Evolutionary conservation across 2,888 invertebrate species (phyloP), one percentile per base, ranked within the genome.

Genomic region (Volucella inanis): DNA sequence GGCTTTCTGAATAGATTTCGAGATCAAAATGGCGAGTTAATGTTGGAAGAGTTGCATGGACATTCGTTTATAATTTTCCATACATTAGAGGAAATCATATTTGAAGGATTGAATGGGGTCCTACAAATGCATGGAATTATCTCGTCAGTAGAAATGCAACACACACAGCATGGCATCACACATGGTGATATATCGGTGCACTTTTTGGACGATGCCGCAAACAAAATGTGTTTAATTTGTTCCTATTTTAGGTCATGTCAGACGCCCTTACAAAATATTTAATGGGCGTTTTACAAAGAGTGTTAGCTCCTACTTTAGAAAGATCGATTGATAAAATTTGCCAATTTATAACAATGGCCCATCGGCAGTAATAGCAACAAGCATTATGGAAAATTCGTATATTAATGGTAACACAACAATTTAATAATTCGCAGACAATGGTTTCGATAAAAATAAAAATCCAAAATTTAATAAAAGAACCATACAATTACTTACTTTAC

Each of bases 1-100:
- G n/a, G 8, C 9, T 18, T 88, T 2, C 80, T 90, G 22, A 82
- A 89, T 0, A 81, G 57, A 47, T 90, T 91, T 82, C 88, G 88
- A 0, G 4, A 11, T 18, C 4, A 49, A 18, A 22, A 43, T 55
- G 87, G 68, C 0, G 67, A 88, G n/a, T 72, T 91, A 0, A 86
- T 89, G 41, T 45, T 89, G 18, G 62, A 72, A 3, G 72, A 52
- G 2, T 71, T 91, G 45, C 88, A 90, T 65, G 50, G 57, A 0
- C 90, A 91, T 86, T 82, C 88, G 0, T 18, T 74, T 39, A 31
- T 62, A 0, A 79, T 90, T 39, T 87, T 91, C 67, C 57, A 85
- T 1, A 74, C 87, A 12, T 45, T 89, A n/a, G 88, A 88, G 3
- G 61, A 45, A 6, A 54, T 90, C 3, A 91, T 91, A 50, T 88